Percentiles rank a stretch among this genome's conserved stretches.
These are phyloP conservation scores for Eptatretus atami DNA, from an alignment of 2,797 vertebrate genomes.

Conservation along the genomic window DNA sequence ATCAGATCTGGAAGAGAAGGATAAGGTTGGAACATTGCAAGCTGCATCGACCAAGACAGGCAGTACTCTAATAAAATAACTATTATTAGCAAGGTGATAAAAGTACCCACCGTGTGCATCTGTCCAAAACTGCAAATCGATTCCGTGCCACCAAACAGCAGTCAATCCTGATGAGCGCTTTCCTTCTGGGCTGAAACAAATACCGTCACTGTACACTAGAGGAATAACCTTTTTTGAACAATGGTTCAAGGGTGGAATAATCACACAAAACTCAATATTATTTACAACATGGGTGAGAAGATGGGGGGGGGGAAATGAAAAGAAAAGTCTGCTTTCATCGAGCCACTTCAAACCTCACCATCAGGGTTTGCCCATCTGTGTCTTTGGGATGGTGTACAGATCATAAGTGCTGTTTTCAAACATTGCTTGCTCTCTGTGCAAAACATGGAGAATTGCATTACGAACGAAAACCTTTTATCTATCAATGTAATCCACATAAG, in stretches of 20 bases:
- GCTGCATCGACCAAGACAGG: not conserved
- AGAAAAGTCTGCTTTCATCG: slow-evolving; percentile 10
- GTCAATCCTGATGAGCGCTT: slow-evolving; percentile 83
- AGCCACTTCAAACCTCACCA: slow-evolving; percentile 17
- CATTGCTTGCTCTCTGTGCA: slow-evolving; percentile 46
- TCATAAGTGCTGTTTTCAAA: slow-evolving; percentile 91
- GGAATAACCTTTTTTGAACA: not conserved
- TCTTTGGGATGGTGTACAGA: slow-evolving; percentile 71
- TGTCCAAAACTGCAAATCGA: slow-evolving; percentile 62
- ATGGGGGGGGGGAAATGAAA: slow-evolving; percentile 8
- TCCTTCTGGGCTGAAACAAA: slow-evolving; percentile 51
- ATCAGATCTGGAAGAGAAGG: slow-evolving; percentile 39
- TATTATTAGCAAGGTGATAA: not conserved
- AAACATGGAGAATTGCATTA: not conserved
- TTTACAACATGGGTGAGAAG: slow-evolving; percentile 8
- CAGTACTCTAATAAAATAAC: not conserved
- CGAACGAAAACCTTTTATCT: not conserved
- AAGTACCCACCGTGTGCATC: slow-evolving; percentile 64
- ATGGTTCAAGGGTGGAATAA: no score
- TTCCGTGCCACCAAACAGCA: slow-evolving; percentile 80
- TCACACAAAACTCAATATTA: no score
- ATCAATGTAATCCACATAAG: no score
- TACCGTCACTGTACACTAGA: not conserved
- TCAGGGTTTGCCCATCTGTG: slow-evolving; percentile 79
- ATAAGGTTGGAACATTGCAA: no score